Base-by-base conservation (phyloP, 2,113 vertebrate species). In the Empidonax alnorum region DNA sequence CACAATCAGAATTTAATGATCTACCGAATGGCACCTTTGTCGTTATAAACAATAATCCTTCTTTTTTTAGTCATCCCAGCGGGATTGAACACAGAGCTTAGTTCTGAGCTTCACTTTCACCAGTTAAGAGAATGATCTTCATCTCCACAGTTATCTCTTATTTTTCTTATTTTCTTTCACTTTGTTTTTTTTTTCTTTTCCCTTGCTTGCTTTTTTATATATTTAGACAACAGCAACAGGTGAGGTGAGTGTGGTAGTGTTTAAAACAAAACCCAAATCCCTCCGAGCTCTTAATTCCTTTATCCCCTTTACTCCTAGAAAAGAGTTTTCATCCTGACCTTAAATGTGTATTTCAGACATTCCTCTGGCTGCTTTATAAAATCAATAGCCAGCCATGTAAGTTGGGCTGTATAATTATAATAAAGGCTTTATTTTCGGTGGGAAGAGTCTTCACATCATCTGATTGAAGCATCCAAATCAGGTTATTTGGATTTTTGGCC, bases 201-300 rank as follows among this genome's bases (percentile, higher is more conserved):
- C 66, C 66, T 87, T 58, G 77, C 94, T 80, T 93, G 55, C 89
- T 83, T 93, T 92, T 91, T 27, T 78, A 37, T 76, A 20, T 87
- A 24, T 84, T 89, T 94, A 97, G 96, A 4, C 95, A 95, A 95
- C 89, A 87, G 62, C 72, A 88, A 81, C 87, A 74, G 58, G 86
- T 89, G 75, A 96, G 92, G 95, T 97, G 89, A 96, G 95, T 97
- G 37, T 91, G 49, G 33, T 28, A 69, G 93, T 69, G 33, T 76
- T 66, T 23, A 63, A 84, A 90, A 53, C 39, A 63, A 20, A 63
- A 33, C 68, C 72, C 88, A 88, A 81, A 66, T 20, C 52, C 31
- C 25, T 31, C 62, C 41, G 46, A 76, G 13, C 19, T 31, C 18
- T 75, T 75, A 9, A 5, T 80, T 89, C 56, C 69, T 66, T 62